These are phyloP conservation scores for Eufriesea mexicana DNA, from an alignment of 1,140 invertebrate genomes.

Conservation along the genomic window DNA sequence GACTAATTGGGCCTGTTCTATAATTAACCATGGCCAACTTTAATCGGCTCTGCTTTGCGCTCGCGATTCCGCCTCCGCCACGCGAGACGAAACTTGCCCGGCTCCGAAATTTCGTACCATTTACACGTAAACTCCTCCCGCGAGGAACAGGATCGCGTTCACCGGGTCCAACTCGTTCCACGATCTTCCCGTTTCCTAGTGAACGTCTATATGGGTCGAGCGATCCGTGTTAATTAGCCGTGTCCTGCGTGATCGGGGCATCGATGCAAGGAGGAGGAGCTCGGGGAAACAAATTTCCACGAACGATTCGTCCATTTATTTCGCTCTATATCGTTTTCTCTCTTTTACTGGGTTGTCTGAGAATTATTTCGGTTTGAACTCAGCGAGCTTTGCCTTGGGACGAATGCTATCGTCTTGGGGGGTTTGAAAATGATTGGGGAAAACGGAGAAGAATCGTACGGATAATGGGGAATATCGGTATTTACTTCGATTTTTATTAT, in stretches of 20 bases:
- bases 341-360: no score
- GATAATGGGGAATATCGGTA: no score
- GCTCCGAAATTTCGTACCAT: not conserved
- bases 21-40: slow-evolving; percentile 52
- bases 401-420: no score
- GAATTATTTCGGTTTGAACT: no score
- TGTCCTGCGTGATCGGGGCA: not conserved
- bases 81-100: no score
- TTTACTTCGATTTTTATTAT: no score
- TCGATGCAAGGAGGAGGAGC: not conserved
- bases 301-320: no score
- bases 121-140: not conserved
- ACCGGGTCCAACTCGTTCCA: not conserved
- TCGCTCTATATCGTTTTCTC: no score
- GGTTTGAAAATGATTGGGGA: no score
- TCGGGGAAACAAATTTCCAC: no score
- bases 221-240: slow-evolving; percentile 25
- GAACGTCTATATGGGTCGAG: not conserved
- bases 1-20: slow-evolving; percentile 51
- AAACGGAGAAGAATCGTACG: no score
- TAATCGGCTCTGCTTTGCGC: slow-evolving; percentile 31
- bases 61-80: not conserved
- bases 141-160: not conserved
- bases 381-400: no score
- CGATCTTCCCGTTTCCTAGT: not conserved